These are phyloP conservation scores for Acrocephalus scirpaceus DNA, from an alignment of 2,797 vertebrate genomes.

Conservation along the genomic window DNA sequence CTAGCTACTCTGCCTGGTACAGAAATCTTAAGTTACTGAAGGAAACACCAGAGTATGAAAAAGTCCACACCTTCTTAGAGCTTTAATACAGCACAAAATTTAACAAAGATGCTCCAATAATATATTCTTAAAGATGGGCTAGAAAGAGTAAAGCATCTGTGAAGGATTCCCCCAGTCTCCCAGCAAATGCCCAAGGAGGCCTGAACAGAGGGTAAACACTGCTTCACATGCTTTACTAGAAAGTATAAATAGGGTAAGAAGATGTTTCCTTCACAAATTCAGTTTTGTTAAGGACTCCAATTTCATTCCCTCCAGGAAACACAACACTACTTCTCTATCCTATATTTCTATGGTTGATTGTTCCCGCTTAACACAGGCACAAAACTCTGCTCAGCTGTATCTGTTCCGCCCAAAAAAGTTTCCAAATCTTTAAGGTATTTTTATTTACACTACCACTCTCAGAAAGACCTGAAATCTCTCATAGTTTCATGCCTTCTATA, in stretches of 20 bases:
- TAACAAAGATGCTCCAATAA: background rate
- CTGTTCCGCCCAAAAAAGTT: rapidly evolving
- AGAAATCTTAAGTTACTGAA: constrained; percentile 9
- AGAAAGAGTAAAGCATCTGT: background rate
- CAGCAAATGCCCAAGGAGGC: background rate
- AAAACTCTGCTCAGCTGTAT: background rate
- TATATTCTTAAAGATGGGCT: background rate
- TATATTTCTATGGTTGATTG: background rate
- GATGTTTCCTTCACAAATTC: background rate
- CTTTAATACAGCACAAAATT: background rate
- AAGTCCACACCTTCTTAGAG: background rate
- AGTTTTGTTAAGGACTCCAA: background rate
- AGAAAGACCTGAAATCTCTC: background rate
- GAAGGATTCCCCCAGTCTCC: background rate
- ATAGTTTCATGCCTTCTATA: background rate
- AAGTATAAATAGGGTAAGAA: background rate
- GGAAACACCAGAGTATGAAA: background rate
- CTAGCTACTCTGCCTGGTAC: background rate
- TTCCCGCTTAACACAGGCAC: background rate
- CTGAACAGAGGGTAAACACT: background rate
- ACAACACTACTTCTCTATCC: background rate
- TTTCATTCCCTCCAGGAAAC: background rate
- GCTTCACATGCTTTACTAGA: background rate
- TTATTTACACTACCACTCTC: background rate
- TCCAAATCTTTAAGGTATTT: background rate